Evolutionary conservation across 64 coral and sea anemone genomes (phyloP), one percentile per base, ranked within the genome.

Genomic region (Pocillopora verrucosa): DNA sequence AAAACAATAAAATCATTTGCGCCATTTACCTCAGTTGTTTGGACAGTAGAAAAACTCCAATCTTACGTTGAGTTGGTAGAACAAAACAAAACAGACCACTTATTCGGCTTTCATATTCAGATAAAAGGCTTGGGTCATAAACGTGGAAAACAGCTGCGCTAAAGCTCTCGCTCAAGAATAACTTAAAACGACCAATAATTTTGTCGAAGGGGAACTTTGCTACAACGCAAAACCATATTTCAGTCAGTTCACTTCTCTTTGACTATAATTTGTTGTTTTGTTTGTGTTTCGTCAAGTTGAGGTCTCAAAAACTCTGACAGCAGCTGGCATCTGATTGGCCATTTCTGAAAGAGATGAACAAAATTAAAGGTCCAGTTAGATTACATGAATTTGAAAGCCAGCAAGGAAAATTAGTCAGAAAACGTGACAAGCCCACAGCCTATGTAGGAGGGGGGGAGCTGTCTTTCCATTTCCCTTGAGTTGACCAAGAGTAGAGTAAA

Each of bases 301-400:
- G 82, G 82, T 65, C 61, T 85, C 45, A 58, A 22, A 85, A 85
- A 72, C 9, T 85, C 82, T 63, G 82, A 85, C 22, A 85, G 38
- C 63, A 85, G 82, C 65, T 85, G 82, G 36, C 82, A 72, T 56
- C 82, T 85, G 65, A 85, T 72, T 72, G 82, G 82, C 82, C 82
- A 85, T 17, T 85, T 85, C 82, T 85, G 82, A 14, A 85, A 85
- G 64, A 85, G n/a, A 85, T 70, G 16, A 13, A 41, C 22, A 13
- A 57, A 19, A 25, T 20, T 62, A 36, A n/a, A 81, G 36, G 34
- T 22, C 38, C 20, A 2, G 75, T 51, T 35, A 35, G 9, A 1
- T 75, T 15, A 14, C 34, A 75, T 34, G 24, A 14, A 14, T 34
- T 45, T 45, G 41, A 2, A 45, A 45, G 41, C 73, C 61, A 15